phyloP scores from a whole-genome alignment of 1,140 invertebrate genomes.

The Ostrea denselamellosa region DNA sequence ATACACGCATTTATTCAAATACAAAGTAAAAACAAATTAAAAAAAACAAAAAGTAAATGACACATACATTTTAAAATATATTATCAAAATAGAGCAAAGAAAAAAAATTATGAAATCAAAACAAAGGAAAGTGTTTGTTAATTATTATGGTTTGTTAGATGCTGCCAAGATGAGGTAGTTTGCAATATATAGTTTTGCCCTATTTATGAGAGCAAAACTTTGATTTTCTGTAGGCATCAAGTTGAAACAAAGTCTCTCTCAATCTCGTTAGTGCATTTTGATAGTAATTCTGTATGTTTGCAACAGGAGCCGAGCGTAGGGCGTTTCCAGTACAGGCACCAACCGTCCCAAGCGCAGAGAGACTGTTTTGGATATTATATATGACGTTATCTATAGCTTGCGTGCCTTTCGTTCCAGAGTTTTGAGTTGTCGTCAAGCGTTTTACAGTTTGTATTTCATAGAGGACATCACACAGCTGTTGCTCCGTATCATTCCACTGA shows the following conservation, averaged over 20 bases:
- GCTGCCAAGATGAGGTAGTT: neutral
- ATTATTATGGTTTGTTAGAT: neutral
- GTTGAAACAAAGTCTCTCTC: neutral
- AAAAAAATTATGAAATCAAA: too few relatives aligned
- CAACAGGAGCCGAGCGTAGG: neutral
- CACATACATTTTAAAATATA: too few relatives aligned
- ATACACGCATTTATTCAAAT: too few relatives aligned
- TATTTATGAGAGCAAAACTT: neutral
- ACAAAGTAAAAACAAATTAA: too few relatives aligned
- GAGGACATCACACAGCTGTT: neutral
- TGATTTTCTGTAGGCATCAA: neutral
- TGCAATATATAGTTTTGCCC: neutral
- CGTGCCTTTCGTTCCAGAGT: neutral
- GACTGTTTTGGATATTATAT: neutral
- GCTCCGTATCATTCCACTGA: neutral
- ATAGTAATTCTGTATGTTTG: neutral
- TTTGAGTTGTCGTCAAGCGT: neutral
- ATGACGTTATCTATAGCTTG: neutral
- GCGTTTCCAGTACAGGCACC: neutral
- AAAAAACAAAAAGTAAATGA: too few relatives aligned
- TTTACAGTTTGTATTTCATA: neutral
- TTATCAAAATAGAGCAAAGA: too few relatives aligned
- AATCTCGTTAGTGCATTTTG: neutral
- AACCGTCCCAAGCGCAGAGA: neutral
- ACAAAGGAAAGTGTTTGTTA: neutral